These are phyloP conservation scores for Drosophila triauraria DNA, from an alignment of 1,140 invertebrate genomes.

Conservation along the genomic window DNA sequence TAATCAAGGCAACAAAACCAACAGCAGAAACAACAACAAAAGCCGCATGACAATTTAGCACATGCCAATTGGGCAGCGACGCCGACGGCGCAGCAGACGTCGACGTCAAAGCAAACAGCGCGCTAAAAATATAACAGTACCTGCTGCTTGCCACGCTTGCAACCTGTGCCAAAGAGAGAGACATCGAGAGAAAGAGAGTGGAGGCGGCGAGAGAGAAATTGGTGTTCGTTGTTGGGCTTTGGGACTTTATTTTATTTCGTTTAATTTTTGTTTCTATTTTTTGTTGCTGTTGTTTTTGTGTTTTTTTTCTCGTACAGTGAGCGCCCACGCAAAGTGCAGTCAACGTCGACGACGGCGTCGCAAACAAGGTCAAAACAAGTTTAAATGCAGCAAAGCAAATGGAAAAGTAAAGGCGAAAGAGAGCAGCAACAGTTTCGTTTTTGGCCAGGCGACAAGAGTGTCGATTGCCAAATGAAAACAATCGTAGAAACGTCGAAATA, in stretches of 20 bases:
- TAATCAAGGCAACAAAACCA: conserved; percentile 54
- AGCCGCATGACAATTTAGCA: conserved; percentile 66
- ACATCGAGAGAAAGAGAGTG: conserved; percentile 13
- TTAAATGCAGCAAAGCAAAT: conserved; percentile 55
- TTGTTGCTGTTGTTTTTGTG: conserved; percentile 2
- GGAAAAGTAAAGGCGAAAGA: conserved; percentile 17
- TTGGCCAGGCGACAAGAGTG: conserved; percentile 20
- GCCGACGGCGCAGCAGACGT: conserved; percentile 19
- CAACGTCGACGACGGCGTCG: conserved; percentile 35
- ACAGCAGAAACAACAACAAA: conserved; percentile 29
- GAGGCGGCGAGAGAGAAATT: conserved; percentile 2
- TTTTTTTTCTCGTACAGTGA: conserved; percentile 48
- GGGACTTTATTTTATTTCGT: conserved; percentile 26
- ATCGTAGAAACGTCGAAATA: neutral
- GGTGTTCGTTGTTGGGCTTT: conserved; percentile 5
- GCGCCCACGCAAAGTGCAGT: conserved; percentile 63
- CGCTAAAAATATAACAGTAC: conserved; percentile 80
- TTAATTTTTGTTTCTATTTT: conserved; percentile 21
- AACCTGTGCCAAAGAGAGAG: conserved; percentile 51
- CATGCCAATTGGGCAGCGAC: conserved; percentile 67
- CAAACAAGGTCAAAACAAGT: conserved; percentile 79
- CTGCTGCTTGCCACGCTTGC: conserved; percentile 73
- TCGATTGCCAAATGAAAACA: neutral
- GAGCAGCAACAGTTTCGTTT: conserved; percentile 31
- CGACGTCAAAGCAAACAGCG: conserved; percentile 28